Percentiles rank a stretch among this genome's conserved stretches.
phyloP scores from a whole-genome alignment of 2,888 invertebrate genomes.

The Glaucopsyche alexis region DNA sequence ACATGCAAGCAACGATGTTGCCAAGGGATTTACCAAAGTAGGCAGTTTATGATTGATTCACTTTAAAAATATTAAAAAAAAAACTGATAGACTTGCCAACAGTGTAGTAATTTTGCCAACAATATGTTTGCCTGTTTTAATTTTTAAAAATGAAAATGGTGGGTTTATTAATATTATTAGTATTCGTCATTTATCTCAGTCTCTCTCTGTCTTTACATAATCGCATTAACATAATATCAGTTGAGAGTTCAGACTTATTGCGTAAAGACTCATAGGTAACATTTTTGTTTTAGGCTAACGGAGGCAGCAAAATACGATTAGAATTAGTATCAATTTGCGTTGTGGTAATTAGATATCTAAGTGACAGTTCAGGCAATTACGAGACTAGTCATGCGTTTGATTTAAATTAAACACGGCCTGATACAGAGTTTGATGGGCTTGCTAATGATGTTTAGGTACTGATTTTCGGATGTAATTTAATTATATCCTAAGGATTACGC shows the following conservation, averaged over 20 bases:
- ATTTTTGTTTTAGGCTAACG: neutral
- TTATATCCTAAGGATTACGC: neutral
- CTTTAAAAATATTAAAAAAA: neutral
- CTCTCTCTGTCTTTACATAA: no score
- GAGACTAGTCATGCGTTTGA: constrained; percentile 50
- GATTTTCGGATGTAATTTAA: constrained; percentile 7
- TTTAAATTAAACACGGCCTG: constrained; percentile 56
- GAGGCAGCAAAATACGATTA: neutral
- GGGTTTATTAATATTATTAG: no score
- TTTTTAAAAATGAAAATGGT: neutral
- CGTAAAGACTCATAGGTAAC: no score
- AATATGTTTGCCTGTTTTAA: neutral
- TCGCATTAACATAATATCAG: no score
- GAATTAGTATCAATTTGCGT: constrained; percentile 17
- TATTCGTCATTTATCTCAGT: no score
- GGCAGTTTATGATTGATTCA: constrained; percentile 25
- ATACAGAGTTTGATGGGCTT: constrained; percentile 48
- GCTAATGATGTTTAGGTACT: constrained; percentile 28
- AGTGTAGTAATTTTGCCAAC: no score
- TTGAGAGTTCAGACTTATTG: no score
- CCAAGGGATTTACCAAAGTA: constrained; percentile 27
- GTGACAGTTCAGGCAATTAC: constrained; percentile 53
- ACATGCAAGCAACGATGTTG: constrained; percentile 28
- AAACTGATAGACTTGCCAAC: neutral
- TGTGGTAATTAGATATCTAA: constrained; percentile 44